Percentiles rank a stretch among this genome's conserved stretches.
These are phyloP conservation scores for Rhabdomys dilectus DNA, from an alignment of 2,113 vertebrate species.

Conservation along the genomic window DNA sequence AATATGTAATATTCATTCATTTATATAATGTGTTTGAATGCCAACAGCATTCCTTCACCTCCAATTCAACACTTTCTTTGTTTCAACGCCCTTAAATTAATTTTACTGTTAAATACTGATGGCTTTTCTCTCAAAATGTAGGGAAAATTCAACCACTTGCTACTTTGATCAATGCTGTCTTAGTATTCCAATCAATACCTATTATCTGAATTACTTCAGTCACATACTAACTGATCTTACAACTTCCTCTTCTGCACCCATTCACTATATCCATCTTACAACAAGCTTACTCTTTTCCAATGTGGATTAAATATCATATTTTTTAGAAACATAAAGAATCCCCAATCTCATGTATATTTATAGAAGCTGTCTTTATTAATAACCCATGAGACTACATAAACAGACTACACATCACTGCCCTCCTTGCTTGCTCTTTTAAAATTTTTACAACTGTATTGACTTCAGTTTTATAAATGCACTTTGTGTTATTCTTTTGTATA, in stretches of 20 bases:
- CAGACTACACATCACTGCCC: not conserved
- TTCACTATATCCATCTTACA: not conserved
- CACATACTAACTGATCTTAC: not conserved
- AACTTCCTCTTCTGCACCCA: not conserved
- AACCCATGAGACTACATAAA: not conserved
- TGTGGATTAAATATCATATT: not conserved
- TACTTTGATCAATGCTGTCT: not conserved
- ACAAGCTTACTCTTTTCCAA: not conserved
- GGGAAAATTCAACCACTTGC: not conserved
- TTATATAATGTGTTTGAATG: not conserved
- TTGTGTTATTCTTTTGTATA: slow-evolving; percentile 9
- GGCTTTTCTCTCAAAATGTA: not conserved
- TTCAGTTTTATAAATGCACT: not conserved
- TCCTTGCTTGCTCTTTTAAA: not conserved
- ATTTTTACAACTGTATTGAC: not conserved
- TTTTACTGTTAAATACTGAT: not conserved
- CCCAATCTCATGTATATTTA: not conserved
- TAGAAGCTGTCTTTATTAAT: not conserved
- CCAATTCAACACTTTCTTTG: not conserved
- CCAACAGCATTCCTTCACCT: not conserved
- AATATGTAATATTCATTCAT: not conserved
- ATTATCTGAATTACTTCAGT: not conserved
- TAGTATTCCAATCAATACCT: not conserved
- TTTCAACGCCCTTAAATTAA: not conserved
- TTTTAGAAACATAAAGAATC: not conserved